phyloP scores from a whole-genome alignment of 2,888 invertebrate species.

The Amaurobius ferox region DNA sequence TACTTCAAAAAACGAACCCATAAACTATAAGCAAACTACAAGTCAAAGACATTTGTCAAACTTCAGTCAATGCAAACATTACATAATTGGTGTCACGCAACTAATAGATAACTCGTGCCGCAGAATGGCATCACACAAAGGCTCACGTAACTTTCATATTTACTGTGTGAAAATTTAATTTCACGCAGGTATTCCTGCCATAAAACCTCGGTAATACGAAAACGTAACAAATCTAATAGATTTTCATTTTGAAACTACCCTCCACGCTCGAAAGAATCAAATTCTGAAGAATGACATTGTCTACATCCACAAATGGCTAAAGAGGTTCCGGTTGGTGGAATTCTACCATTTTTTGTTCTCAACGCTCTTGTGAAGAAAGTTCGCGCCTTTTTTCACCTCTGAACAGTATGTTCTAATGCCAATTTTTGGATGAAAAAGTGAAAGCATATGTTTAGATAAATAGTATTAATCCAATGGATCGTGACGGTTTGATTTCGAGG shows the following conservation, averaged over 20 bases:
- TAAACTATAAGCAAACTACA: too few relatives aligned
- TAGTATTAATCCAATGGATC: not conserved
- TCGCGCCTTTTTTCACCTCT: conserved; percentile 9
- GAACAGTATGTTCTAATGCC: not conserved
- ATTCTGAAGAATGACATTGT: not conserved
- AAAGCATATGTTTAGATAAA: not conserved
- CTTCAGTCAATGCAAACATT: too few relatives aligned
- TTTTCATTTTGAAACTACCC: conserved; percentile 29
- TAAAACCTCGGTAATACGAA: too few relatives aligned
- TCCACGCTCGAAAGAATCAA: conserved; percentile 17
- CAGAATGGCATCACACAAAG: not conserved
- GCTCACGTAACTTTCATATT: not conserved
- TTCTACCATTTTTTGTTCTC: conserved; percentile 34
- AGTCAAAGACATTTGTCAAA: too few relatives aligned
- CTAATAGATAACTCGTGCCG: too few relatives aligned
- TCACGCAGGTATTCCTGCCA: not conserved
- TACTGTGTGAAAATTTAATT: conserved; percentile 9
- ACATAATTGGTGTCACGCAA: too few relatives aligned
- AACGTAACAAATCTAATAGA: not conserved
- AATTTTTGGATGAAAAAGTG: not conserved
- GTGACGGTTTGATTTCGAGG: not conserved
- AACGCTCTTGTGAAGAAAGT: conserved; percentile 25
- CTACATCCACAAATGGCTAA: not conserved
- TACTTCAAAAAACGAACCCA: too few relatives aligned
- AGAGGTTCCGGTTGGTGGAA: conserved; percentile 22